phyloP scores from a whole-genome alignment of 2,113 vertebrate species.

The Mesembrinibis cayennensis region DNA sequence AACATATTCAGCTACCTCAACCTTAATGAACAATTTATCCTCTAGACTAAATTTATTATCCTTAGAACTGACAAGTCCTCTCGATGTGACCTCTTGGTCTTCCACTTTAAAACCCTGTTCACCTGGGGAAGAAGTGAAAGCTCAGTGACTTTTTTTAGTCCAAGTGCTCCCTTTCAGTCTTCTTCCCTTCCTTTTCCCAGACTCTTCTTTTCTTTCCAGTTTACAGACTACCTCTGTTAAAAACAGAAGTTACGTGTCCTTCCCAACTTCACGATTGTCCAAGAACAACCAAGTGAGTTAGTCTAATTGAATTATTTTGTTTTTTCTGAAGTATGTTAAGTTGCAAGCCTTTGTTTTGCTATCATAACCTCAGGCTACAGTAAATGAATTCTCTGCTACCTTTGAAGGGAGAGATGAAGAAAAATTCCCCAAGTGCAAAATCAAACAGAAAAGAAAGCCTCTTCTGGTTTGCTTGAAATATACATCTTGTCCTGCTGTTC shows the following conservation, averaged over 20 bases:
- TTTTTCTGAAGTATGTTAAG: constrained; percentile 69
- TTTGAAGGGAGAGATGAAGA: constrained; percentile 85
- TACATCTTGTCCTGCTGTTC: constrained; percentile 75
- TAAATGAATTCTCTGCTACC: constrained; percentile 84
- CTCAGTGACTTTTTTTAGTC: not conserved
- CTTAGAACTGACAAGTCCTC: constrained; percentile 25
- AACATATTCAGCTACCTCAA: constrained; percentile 24
- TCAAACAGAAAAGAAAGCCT: constrained; percentile 83
- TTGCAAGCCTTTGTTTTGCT: constrained; percentile 80
- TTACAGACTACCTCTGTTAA: constrained; percentile 6
- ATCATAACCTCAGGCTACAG: constrained; percentile 77
- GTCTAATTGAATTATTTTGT: constrained; percentile 62
- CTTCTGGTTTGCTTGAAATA: constrained; percentile 77
- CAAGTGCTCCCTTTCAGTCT: not conserved
- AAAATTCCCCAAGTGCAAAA: constrained; percentile 84
- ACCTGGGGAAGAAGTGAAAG: not conserved
- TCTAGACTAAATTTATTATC: constrained; percentile 4
- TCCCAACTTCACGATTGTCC: constrained; percentile 60
- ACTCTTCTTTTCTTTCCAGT: not conserved
- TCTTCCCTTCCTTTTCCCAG: not conserved
- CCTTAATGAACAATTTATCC: constrained; percentile 22
- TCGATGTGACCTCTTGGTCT: not conserved
- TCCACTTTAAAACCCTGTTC: not conserved
- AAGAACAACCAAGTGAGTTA: constrained; percentile 23
- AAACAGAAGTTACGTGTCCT: constrained; percentile 18